Base-by-base conservation (phyloP, 2,888 invertebrate genomes). In the Diplolepis rosae region DNA sequence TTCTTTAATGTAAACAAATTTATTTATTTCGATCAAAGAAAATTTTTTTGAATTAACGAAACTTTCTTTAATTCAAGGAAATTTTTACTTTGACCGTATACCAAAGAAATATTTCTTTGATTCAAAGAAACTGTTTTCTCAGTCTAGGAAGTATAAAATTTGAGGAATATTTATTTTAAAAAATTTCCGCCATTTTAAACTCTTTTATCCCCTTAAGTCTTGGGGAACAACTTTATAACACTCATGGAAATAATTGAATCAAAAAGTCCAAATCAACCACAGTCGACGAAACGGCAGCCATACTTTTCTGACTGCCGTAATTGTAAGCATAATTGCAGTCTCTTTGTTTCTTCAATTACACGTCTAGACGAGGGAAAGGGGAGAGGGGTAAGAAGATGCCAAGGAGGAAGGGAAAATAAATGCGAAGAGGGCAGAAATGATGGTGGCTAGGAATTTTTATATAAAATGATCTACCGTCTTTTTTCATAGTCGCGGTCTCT, bases 321-420 rank as follows among this genome's bases (percentile, higher is more conserved):
- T 87, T 87, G 84, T 80, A 79, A 81, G 79, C 78, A 81, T 86
- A 87, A 87, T 86, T 87, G 84, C 84, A 84, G 84, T 79, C 85
- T 84, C 85, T 87, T 88, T 87, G 87, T 88, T 87, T 85, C 86
- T 87, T 87, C 87, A 88, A 88, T 88, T 87, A 85, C 80, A 78
- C 76, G 83, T 85, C 85, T 84, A 86, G 84, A 84, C 85, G 79
- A 70, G 73, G 84, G 83, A 82, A 75, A 65, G 68, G 72, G 73
- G 70, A 51, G 68, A 69, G 68, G 72, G 65, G 24, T 15, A 15
- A 15, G 9, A 24, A 50, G 50, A 24, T 18, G 15, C 32, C 35
- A 35, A 56, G 56, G 22, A 32, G 67, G 65, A 48, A 69, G 66
- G 69, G 72, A 51, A 76, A 76, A 75, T 69, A 80, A 78, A 77